phyloP scores from a whole-genome alignment of 2,113 vertebrate genomes.

The Elaphurus davidianus region DNA sequence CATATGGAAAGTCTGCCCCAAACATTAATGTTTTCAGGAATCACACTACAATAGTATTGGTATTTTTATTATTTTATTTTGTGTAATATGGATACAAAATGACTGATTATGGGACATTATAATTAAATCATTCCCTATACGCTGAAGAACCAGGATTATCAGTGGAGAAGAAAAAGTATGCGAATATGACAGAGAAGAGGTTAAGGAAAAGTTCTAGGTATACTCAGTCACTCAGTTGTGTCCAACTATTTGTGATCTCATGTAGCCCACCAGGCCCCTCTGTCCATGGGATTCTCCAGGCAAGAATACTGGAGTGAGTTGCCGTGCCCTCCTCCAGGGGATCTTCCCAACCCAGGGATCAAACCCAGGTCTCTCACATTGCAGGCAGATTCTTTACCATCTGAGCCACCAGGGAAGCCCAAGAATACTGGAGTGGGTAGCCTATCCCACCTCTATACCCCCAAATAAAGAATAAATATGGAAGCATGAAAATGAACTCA shows the following conservation, averaged over 20 bases:
- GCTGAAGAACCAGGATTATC: neutral
- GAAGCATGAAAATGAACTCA: neutral
- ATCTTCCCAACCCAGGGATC: neutral
- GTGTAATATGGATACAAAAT: neutral
- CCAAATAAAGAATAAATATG: neutral
- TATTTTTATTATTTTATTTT: neutral
- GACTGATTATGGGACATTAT: neutral
- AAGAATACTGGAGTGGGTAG: neutral
- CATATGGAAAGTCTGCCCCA: neutral
- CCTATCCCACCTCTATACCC: neutral
- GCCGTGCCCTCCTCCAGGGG: neutral
- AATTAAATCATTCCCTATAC: neutral
- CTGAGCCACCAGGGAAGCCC: neutral
- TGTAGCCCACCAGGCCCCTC: neutral
- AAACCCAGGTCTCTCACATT: neutral
- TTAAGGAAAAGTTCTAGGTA: neutral
- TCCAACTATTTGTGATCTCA: neutral
- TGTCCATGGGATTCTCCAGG: neutral
- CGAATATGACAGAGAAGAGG: neutral
- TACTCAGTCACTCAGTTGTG: neutral
- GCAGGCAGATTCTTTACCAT: neutral
- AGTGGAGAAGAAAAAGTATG: neutral
- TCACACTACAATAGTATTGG: neutral
- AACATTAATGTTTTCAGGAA: neutral
- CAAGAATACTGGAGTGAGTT: neutral